These are phyloP conservation scores for Octomys mimax DNA, from an alignment of 2,797 vertebrate species.

Conservation along the genomic window DNA sequence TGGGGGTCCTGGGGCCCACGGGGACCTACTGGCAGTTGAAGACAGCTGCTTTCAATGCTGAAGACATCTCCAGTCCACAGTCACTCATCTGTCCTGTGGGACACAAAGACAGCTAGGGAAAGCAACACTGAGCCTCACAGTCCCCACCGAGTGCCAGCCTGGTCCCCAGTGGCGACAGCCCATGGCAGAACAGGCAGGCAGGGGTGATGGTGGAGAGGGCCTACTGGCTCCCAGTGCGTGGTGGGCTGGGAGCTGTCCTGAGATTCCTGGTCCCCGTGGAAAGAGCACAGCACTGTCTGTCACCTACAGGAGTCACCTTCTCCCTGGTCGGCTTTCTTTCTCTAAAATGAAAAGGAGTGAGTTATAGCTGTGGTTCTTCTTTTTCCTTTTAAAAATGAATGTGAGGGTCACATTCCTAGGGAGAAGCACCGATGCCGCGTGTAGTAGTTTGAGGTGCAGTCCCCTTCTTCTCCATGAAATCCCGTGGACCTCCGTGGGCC, in stretches of 20 bases:
- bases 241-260: background rate
- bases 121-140: background rate
- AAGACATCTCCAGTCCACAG: background rate
- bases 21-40: background rate
- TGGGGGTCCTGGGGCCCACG: background rate
- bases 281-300: background rate
- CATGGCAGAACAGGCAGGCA: background rate
- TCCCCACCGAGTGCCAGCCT: background rate
- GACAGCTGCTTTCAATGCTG: rapidly evolving
- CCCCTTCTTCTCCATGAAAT: background rate
- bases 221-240: rapidly evolving
- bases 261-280: background rate
- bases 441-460: background rate
- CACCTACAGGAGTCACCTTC: background rate
- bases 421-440: background rate
- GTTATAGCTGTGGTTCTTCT: background rate
- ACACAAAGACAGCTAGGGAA: background rate
- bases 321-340: background rate
- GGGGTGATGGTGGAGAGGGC: background rate
- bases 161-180: background rate
- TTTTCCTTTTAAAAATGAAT: background rate
- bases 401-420: background rate
- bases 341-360: background rate
- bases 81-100: background rate
- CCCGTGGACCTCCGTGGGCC: background rate